Conservation (phyloP, 2,888 invertebrate genomes). For the Orchesella flavescens region DNA sequence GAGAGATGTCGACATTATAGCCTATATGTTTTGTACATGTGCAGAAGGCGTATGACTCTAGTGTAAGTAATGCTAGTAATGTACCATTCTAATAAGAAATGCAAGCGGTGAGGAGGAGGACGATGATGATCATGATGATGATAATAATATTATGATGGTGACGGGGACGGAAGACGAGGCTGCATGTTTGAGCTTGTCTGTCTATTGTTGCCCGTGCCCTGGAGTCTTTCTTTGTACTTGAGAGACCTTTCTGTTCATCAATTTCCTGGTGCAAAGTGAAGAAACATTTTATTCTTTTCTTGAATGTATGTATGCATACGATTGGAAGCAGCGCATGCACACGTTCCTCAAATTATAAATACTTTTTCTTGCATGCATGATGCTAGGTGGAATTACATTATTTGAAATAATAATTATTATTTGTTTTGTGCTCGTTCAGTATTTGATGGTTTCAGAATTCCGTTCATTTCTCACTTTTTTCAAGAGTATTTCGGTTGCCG, state of each 20-base stretch:
- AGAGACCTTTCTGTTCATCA: not conserved
- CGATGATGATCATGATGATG: conserved; percentile 11
- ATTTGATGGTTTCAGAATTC: too few relatives aligned
- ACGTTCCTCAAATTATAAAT: too few relatives aligned
- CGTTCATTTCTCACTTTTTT: too few relatives aligned
- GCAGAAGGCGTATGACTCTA: not conserved
- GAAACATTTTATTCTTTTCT: too few relatives aligned
- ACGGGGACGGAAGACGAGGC: conserved; percentile 18
- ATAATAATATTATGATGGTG: conserved; percentile 24
- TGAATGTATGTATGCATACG: too few relatives aligned
- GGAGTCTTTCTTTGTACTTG: conserved; percentile 36
- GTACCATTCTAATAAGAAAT: conserved; percentile 21
- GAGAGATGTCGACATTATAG: not conserved
- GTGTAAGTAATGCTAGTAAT: not conserved
- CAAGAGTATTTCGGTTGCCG: too few relatives aligned
- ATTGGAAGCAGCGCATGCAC: too few relatives aligned
- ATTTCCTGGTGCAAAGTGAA: conserved; percentile 23
- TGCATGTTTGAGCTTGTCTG: conserved; percentile 5
- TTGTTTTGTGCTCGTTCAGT: too few relatives aligned
- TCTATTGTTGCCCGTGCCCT: conserved; percentile 32
- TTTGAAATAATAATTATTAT: too few relatives aligned
- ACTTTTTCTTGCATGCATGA: too few relatives aligned
- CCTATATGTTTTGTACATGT: too few relatives aligned
- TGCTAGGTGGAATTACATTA: too few relatives aligned
- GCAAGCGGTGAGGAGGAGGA: not conserved